Conservation (phyloP, 1,140 invertebrate genomes). For the Drosophila murphyi region DNA sequence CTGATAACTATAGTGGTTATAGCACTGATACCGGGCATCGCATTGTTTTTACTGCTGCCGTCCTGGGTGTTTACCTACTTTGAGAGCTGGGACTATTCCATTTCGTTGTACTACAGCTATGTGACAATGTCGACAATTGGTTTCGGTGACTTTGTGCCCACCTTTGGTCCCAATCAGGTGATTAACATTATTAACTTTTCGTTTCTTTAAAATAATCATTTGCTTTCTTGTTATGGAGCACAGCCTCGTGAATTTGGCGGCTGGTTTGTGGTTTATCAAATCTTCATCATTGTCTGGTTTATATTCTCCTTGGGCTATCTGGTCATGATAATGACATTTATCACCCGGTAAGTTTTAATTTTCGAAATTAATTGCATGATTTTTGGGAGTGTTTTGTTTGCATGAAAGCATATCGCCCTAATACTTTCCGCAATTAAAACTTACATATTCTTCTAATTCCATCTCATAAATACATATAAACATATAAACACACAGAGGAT, state of each 20-base stretch:
- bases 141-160: slow-evolving; percentile 96
- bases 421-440: slow-evolving; percentile 26
- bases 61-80: slow-evolving; percentile 94
- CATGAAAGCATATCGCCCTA: slow-evolving; percentile 40
- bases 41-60: slow-evolving; percentile 96
- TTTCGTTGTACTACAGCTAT: slow-evolving; percentile 95
- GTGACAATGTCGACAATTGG: slow-evolving; percentile 97
- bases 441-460: slow-evolving; percentile 15
- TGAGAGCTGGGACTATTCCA: slow-evolving; percentile 95
- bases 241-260: slow-evolving; percentile 79
- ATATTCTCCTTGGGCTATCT: slow-evolving; percentile 96
- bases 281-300: slow-evolving; percentile 89
- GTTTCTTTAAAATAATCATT: neutral
- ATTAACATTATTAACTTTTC: slow-evolving; percentile 17
- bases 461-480: slow-evolving; percentile 20
- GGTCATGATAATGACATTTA: slow-evolving; percentile 95
- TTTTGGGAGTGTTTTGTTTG: slow-evolving; percentile 40
- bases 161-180: slow-evolving; percentile 86
- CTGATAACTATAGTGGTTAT: slow-evolving; percentile 91
- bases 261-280: slow-evolving; percentile 82
- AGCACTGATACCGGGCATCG: slow-evolving; percentile 93
- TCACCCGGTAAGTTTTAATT: slow-evolving; percentile 86
- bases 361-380: slow-evolving; percentile 42
- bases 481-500: slow-evolving; percentile 56
- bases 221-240: neutral